Evolutionary conservation across 2,888 invertebrate species (phyloP).

Genomic region (Aphidius colemani): DNA sequence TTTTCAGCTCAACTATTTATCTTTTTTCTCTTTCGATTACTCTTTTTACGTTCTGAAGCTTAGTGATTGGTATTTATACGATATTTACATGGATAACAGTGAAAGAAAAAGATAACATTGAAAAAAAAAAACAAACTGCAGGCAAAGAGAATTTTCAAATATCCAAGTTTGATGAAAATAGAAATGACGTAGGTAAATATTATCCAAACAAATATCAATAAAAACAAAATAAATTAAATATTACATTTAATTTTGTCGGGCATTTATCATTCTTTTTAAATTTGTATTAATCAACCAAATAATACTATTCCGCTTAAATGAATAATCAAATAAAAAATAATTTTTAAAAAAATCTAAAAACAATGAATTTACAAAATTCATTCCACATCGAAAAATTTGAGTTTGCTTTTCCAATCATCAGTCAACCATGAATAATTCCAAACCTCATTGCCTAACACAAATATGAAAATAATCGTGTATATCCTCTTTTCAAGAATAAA

Average conservation of each 20-base stretch:
- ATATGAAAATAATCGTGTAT: too few species aligned
- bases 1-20: not conserved
- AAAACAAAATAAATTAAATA: too few species aligned
- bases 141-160: not conserved
- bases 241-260: too few species aligned
- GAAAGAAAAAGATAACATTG: not conserved
- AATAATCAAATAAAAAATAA: too few species aligned
- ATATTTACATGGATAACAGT: not conserved
- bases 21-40: not conserved
- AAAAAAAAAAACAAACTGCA: not conserved
- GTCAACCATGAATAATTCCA: conserved; percentile 9
- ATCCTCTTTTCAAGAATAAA: too few species aligned
- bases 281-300: too few species aligned
- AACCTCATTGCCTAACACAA: too few species aligned
- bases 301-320: too few species aligned
- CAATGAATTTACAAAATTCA: conserved; percentile 24
- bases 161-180: not conserved
- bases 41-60: not conserved
- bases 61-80: conserved; percentile 3
- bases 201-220: too few species aligned
- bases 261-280: too few species aligned
- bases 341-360: not conserved
- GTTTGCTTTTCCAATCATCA: conserved; percentile 19
- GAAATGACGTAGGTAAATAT: conserved; percentile 12
- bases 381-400: conserved; percentile 12